These are phyloP conservation scores for Chaenodraco wilsoni DNA, from an alignment of 2,797 vertebrate genomes.

Conservation along the genomic window DNA sequence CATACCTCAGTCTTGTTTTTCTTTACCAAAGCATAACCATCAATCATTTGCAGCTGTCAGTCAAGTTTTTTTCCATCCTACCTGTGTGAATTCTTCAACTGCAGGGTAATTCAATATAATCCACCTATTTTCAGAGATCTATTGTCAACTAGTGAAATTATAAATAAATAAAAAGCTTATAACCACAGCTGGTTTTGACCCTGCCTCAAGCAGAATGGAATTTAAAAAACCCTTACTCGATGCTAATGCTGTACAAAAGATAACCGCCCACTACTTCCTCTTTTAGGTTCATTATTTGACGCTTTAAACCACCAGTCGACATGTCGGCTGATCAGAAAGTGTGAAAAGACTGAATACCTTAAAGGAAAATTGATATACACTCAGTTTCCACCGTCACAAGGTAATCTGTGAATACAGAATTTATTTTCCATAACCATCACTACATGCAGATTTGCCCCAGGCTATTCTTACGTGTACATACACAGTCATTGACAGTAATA, in stretches of 20 bases:
- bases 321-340: constrained; percentile 20
- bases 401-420: constrained; percentile 7
- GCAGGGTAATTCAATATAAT: constrained; percentile 19
- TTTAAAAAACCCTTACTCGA: constrained; percentile 5
- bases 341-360: constrained; percentile 4
- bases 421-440: background rate
- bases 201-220: constrained; percentile 1
- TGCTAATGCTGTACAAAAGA: constrained; percentile 1
- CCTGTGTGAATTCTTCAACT: constrained; percentile 11
- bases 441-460: constrained; percentile 14
- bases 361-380: background rate
- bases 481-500: constrained; percentile 43
- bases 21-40: background rate
- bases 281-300: constrained; percentile 13
- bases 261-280: constrained; percentile 40
- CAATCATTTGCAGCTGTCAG: background rate
- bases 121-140: constrained; percentile 1
- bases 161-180: background rate
- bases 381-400: background rate
- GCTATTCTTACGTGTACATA: constrained; percentile 28
- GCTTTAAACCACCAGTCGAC: constrained; percentile 5
- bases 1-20: background rate
- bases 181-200: background rate
- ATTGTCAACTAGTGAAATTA: background rate
- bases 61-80: background rate